phyloP scores from a whole-genome alignment of 2,113 vertebrate genomes.

The Sapayoa aenigma region DNA sequence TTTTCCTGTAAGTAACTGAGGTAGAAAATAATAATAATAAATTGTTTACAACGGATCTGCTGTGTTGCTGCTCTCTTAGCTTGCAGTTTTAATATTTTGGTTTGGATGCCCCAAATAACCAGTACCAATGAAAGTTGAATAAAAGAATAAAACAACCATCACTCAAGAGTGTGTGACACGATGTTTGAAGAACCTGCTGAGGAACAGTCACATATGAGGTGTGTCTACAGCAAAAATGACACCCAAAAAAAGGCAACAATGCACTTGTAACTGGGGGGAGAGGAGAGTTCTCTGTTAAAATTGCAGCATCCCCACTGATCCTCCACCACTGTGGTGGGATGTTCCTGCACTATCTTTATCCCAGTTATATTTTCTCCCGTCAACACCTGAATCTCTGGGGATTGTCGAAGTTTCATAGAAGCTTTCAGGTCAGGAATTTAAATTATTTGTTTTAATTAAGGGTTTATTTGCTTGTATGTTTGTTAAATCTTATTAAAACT shows the following conservation, averaged over 20 bases:
- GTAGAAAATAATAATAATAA: slow-evolving; percentile 76
- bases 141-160: slow-evolving; percentile 44
- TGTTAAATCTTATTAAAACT: slow-evolving; percentile 37
- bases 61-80: slow-evolving; percentile 78
- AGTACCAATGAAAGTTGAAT: slow-evolving; percentile 52
- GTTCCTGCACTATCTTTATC: background rate
- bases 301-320: background rate
- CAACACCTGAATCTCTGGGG: background rate
- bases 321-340: background rate
- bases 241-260: background rate
- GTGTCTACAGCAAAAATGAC: background rate
- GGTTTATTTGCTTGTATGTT: slow-evolving; percentile 13
- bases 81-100: slow-evolving; percentile 50
- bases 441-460: background rate
- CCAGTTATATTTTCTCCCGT: background rate
- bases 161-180: background rate
- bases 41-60: slow-evolving; percentile 74
- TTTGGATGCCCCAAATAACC: slow-evolving; percentile 62
- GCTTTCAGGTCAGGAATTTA: slow-evolving; percentile 14
- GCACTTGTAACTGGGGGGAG: background rate
- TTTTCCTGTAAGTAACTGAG: slow-evolving; percentile 74
- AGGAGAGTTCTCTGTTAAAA: background rate
- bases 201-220: background rate
- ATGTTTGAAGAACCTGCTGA: slow-evolving; percentile 10
- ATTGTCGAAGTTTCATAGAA: background rate